Conservation (phyloP, 2,888 invertebrate genomes). For the Harmothoe impar region DNA sequence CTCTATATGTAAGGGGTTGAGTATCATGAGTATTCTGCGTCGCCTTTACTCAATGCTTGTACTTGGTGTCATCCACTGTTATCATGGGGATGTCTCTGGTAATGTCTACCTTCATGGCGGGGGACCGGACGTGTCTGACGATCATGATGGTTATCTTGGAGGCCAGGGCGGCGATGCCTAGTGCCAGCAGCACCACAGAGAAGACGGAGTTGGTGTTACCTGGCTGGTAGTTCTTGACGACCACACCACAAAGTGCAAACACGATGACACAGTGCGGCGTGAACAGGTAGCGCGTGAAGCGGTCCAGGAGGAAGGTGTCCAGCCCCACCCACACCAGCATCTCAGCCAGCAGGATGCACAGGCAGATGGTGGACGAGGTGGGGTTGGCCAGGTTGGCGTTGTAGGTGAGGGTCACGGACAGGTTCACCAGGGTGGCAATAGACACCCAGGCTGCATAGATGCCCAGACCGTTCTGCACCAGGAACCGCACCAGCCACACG, state of each 20-base stretch:
- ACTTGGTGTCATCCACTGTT: constrained; percentile 18
- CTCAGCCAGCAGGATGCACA: constrained; percentile 72
- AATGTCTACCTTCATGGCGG: not conserved
- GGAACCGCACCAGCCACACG: constrained; percentile 75
- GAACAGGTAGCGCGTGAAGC: constrained; percentile 56
- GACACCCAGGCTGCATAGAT: constrained; percentile 78
- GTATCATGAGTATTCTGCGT: no score
- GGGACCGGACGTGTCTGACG: not conserved
- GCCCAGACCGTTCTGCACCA: constrained; percentile 77
- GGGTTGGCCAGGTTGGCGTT: constrained; percentile 66
- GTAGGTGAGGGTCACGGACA: constrained; percentile 73
- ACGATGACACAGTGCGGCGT: constrained; percentile 61
- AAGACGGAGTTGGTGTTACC: constrained; percentile 43
- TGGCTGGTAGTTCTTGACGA: constrained; percentile 35
- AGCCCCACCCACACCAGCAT: constrained; percentile 42
- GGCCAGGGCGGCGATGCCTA: constrained; percentile 6
- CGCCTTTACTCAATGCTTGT: no score
- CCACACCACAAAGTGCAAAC: constrained; percentile 35
- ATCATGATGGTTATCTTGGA: constrained; percentile 38
- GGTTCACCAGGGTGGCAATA: constrained; percentile 74
- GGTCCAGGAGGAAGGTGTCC: constrained; percentile 59
- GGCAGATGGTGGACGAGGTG: constrained; percentile 72
- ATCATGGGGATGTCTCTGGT: not conserved
- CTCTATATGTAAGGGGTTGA: no score
- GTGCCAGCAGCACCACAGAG: constrained; percentile 15